Percentiles rank a stretch among this genome's conserved stretches.
These are phyloP conservation scores for Menura novaehollandiae DNA, from an alignment of 2,113 vertebrate species.

Conservation along the genomic window DNA sequence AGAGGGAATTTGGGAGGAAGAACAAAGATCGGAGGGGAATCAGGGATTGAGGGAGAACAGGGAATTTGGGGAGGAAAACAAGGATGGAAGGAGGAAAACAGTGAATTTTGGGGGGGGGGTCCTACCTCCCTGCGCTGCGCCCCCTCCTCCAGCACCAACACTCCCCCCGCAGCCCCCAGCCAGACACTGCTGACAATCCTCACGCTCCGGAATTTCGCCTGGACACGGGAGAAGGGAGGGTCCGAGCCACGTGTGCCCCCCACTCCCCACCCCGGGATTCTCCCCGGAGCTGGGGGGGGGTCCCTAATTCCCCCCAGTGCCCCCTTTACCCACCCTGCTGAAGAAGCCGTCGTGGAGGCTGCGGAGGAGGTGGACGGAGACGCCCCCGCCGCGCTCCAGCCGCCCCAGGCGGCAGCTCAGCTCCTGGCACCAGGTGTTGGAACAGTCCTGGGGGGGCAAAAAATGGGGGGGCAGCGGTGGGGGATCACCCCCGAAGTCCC, in stretches of 20 bases:
- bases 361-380: neutral
- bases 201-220: neutral
- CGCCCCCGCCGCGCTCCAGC: neutral
- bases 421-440: neutral
- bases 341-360: neutral
- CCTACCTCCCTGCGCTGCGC: neutral
- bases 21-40: neutral
- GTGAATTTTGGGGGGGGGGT: neutral
- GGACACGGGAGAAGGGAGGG: neutral
- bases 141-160: neutral
- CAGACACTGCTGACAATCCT: neutral
- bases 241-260: neutral
- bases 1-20: neutral
- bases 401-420: neutral
- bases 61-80: neutral
- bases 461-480: neutral
- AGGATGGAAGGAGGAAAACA: neutral
- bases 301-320: no score
- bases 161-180: accelerated
- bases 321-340: neutral
- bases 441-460: neutral
- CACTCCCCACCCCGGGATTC: neutral
- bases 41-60: neutral
- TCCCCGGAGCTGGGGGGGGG: neutral
- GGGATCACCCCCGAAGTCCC: no score